Evolutionary conservation across 2,888 invertebrate species (phyloP).

Genomic region (Xylophagus ater): DNA sequence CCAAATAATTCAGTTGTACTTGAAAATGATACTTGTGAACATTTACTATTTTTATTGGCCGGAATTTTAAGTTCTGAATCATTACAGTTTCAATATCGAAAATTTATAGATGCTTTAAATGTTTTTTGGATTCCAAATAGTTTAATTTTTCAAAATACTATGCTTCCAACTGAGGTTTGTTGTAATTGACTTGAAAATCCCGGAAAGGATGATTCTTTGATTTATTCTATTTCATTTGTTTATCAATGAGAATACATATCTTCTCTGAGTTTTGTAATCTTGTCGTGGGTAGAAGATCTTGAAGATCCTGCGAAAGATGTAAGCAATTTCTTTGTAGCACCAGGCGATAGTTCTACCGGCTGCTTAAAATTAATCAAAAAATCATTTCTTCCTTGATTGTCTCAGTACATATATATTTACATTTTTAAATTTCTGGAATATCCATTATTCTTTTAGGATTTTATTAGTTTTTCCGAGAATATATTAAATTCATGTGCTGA

Average conservation of each 20-base stretch:
- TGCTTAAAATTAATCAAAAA: too few species aligned
- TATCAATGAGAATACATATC: too few species aligned
- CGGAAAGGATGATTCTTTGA: conserved; percentile 24
- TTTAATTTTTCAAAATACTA: neutral
- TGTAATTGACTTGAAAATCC: too few species aligned
- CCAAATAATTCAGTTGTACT: conserved; percentile 25
- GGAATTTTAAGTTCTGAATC: conserved; percentile 29
- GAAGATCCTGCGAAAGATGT: conserved; percentile 20
- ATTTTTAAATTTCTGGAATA: too few species aligned
- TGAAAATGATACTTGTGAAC: conserved; percentile 37
- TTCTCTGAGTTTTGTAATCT: too few species aligned
- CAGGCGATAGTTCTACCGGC: too few species aligned
- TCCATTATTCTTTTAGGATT: conserved; percentile 16
- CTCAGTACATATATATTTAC: too few species aligned
- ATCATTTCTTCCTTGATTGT: too few species aligned
- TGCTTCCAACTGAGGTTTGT: conserved; percentile 12
- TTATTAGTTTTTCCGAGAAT: conserved; percentile 29
- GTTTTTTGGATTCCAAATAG: conserved; percentile 26
- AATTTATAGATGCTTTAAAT: conserved; percentile 29
- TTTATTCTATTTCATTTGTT: too few species aligned
- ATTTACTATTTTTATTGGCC: conserved; percentile 31
- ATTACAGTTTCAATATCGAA: conserved; percentile 26
- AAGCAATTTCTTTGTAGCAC: too few species aligned
- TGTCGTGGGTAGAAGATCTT: too few species aligned
- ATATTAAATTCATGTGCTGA: conserved; percentile 24